phyloP scores from a whole-genome alignment of 2,113 vertebrate species.

The Pluvialis apricaria region DNA sequence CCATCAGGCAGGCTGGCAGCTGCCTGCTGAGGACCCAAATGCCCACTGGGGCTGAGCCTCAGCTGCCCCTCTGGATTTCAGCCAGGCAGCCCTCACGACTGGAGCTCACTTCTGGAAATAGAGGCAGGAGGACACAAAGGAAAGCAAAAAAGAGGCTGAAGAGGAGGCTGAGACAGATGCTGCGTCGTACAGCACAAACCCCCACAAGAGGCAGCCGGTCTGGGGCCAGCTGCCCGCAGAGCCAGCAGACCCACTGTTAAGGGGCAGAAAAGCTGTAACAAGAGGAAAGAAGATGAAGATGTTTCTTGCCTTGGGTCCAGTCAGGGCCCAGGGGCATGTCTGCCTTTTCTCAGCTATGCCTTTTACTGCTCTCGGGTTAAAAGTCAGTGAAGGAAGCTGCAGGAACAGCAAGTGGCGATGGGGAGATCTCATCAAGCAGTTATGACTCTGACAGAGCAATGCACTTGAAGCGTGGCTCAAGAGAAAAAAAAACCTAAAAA shows the following conservation, averaged over 20 bases:
- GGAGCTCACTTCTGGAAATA: not conserved
- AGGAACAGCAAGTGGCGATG: not conserved
- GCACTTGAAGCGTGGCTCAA: not conserved
- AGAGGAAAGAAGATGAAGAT: not conserved
- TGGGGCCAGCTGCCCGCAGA: not conserved
- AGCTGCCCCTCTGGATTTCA: not conserved
- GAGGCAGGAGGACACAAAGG: not conserved
- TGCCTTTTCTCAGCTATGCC: not conserved
- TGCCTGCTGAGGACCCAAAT: not conserved
- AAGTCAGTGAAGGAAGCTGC: not conserved
- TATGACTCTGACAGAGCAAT: not conserved
- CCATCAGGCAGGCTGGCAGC: not conserved
- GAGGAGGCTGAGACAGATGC: not conserved
- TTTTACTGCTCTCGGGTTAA: not conserved
- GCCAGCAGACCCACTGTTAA: not conserved
- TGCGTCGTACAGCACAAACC: not conserved
- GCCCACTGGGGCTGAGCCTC: not conserved
- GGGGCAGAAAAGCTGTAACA: not conserved
- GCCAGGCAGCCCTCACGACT: not conserved
- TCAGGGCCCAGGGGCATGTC: not conserved
- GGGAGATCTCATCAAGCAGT: not conserved
- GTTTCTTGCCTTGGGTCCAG: not conserved
- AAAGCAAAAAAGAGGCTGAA: not conserved
- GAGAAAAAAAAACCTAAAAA: not conserved
- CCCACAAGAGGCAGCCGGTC: not conserved